Evolutionary conservation across 2,888 invertebrate genomes (phyloP), one percentile per base, ranked within the genome.

Genomic region (Pomacea canaliculata): DNA sequence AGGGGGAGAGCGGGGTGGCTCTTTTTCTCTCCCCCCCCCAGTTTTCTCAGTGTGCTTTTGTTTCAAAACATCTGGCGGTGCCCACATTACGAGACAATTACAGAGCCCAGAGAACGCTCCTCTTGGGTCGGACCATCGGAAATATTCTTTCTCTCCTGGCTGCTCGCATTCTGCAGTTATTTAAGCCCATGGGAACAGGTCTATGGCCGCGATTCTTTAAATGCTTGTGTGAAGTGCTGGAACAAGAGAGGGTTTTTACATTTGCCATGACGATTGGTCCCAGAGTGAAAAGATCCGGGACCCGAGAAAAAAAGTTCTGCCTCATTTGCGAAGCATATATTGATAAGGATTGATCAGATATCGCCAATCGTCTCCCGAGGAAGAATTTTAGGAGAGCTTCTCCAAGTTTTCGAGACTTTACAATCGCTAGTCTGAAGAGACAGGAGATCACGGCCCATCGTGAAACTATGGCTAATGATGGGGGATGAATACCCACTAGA

Each of bases 11-110:
- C 5, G 5, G 18, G 27, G 19, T 63, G 63, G 68, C 48, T 13
- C 68, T 68, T 68, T 27, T 37, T 37, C 19, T 19, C 13, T 23
- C 48, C 48, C 67, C 48, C 67, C 10, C 68, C 63, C 60, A 60
- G 16, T n/a, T 66, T 27, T 46, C 68, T 19, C 37, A 46, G 19
- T 68, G 68, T 46, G 48, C 68, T 68, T 68, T 68, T 68, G 68
- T 68, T 68, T 68, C 48, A n/a, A 46, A 68, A 68, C 68, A 68
- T 68, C 68, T 68, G 68, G 68, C 48, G 48, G 68, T 68, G 37
- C 48, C 68, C 68, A 68, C 68, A 68, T 68, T 68, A 68, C 37
- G n/a, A 37, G 19, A 68, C 68, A 68, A 68, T 68, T 68, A 68
- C 48, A 10, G 49, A 23, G 63, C 27, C 27, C 27, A n/a, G 10